Percentiles rank a stretch among this genome's conserved stretches.
Conservation (phyloP, 2,888 invertebrate genomes). For the Hermaeophaga mercurialis region DNA sequence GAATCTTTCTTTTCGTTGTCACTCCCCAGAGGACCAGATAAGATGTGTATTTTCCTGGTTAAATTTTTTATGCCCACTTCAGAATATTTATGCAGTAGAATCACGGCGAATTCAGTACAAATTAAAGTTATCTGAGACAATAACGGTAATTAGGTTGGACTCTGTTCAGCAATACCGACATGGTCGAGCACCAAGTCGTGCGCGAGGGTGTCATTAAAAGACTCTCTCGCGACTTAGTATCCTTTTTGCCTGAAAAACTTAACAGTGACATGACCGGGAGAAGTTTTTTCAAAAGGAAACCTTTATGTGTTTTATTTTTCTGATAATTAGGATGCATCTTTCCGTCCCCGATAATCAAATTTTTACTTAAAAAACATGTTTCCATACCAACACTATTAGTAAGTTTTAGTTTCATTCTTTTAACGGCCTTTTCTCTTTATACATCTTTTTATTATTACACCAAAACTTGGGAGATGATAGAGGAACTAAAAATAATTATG, state of each 20-base stretch:
- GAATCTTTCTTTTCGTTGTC: no score
- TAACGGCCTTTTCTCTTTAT: no score
- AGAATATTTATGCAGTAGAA: constrained; percentile 20
- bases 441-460: no score
- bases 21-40: constrained; percentile 14
- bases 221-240: background rate
- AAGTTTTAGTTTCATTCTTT: no score
- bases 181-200: background rate
- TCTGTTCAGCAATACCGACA: background rate
- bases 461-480: no score
- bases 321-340: no score
- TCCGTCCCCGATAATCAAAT: no score
- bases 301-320: no score
- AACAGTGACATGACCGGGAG: background rate
- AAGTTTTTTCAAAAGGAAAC: background rate
- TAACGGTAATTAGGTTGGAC: constrained; percentile 18
- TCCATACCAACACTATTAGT: no score
- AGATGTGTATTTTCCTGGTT: constrained; percentile 16
- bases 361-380: no score
- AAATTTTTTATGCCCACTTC: constrained; percentile 16
- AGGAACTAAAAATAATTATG: no score
- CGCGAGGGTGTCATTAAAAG: constrained; percentile 4
- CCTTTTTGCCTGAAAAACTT: background rate
- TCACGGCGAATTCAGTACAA: constrained; percentile 20
- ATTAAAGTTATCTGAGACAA: constrained; percentile 20